phyloP scores from a whole-genome alignment of 2,888 invertebrate genomes.

The Oligia strigilis region DNA sequence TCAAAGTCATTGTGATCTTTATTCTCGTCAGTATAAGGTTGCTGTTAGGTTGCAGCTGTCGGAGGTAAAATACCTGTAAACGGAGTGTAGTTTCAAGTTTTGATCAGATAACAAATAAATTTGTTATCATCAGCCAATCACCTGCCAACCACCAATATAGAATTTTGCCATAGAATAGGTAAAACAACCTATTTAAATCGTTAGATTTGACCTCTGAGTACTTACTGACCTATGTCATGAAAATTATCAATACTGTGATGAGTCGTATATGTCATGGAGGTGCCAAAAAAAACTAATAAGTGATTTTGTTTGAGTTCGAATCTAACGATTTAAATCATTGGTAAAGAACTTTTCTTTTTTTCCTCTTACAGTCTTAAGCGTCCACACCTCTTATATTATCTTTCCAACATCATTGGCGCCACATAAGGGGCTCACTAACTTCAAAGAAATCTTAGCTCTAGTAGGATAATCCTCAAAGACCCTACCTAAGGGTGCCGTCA shows the following conservation, averaged over 20 bases:
- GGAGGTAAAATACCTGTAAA: too few species aligned
- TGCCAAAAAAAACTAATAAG: background rate
- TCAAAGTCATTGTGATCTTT: too few species aligned
- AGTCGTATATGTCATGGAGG: background rate
- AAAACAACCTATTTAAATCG: background rate
- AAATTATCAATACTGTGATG: background rate
- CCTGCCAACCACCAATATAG: too few species aligned
- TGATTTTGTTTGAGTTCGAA: too few species aligned
- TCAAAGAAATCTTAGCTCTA: conserved; percentile 73
- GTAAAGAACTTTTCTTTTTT: background rate
- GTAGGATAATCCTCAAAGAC: conserved; percentile 71
- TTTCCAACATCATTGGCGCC: conserved; percentile 42
- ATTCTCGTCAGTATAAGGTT: too few species aligned
- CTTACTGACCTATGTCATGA: too few species aligned
- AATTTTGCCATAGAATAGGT: background rate
- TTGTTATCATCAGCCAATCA: background rate
- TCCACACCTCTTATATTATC: conserved; percentile 15
- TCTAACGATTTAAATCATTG: background rate
- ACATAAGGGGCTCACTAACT: conserved; percentile 54
- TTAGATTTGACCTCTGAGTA: background rate
- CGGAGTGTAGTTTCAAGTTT: too few species aligned
- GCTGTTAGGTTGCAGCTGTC: too few species aligned
- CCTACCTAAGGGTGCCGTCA: conserved; percentile 32
- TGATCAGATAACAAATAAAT: too few species aligned
- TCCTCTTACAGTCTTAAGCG: conserved; percentile 7